Evolutionary conservation across 1,140 invertebrate species (phyloP), one percentile per base, ranked within the genome.

Genomic region (Lycorma delicatula): DNA sequence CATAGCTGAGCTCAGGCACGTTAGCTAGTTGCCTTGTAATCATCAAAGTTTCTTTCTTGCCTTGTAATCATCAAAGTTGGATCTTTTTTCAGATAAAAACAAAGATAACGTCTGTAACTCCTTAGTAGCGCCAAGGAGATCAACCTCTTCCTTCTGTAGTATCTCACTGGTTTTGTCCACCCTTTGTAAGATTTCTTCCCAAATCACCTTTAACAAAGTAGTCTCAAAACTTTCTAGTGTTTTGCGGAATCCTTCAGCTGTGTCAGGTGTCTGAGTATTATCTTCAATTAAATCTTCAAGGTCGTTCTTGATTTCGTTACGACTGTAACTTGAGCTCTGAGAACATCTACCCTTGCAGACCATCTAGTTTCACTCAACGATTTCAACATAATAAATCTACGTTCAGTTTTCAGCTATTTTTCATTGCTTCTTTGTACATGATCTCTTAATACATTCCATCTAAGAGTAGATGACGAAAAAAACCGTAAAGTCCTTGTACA

Each of bases 401-500:
- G 18, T 48, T 48, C 20, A n/a, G n/a, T n/a, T n/a, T n/a, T n/a
- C n/a, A n/a, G n/a, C n/a, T n/a, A n/a, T n/a, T n/a, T n/a, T 48
- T 48, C 25, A 20, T 48, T 48, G 46, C 46, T 48, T 48, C 20
- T 46, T 46, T 46, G 41, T 16, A 16, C 41, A 46, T 46, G 7
- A 20, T 16, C 16, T 48, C 16, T n/a, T n/a, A 46, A 46, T 6
- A 9, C 7, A 9, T 9, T 20, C 41, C 41, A 46, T 46, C 41
- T 46, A 46, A 6, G 41, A 46, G 7, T 46, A 46, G 41, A 46
- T 16, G 16, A 13, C 18, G 41, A 46, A 65, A 67, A 55, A 63
- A 64, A 18, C 7, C 55, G 26, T 63, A 67, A 16, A 62, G n/a
- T 54, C 18, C 18, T 50, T 66, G 63, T 25, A 60, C 51, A n/a